These are phyloP conservation scores for Ophioninae sp. DNA, from an alignment of 2,888 invertebrate species.

Conservation along the genomic window DNA sequence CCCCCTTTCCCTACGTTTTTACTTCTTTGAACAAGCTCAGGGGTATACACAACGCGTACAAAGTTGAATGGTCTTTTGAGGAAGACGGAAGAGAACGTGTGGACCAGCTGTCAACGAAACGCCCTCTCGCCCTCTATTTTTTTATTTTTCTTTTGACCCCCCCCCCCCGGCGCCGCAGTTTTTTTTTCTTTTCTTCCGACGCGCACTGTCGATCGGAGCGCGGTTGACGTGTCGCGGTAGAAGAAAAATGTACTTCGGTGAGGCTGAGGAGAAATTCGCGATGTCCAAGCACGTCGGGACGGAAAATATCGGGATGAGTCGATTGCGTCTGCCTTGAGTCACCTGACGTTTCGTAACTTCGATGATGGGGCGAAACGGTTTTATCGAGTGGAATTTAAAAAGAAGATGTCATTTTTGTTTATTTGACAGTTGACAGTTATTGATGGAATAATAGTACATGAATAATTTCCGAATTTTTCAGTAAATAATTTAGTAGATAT, in stretches of 20 bases:
- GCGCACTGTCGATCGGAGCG: slow-evolving; percentile 3
- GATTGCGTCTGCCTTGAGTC: neutral
- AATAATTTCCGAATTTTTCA: no score
- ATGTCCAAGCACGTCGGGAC: neutral
- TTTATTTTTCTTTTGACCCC: slow-evolving; percentile 24
- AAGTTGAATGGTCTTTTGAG: slow-evolving; percentile 55
- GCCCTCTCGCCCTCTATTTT: slow-evolving; percentile 16
- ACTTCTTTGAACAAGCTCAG: slow-evolving; percentile 33
- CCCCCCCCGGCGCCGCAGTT: neutral
- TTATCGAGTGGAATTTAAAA: no score
- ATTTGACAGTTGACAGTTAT: no score
- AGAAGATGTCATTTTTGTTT: no score
- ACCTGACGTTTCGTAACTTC: neutral
- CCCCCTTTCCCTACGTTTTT: slow-evolving; percentile 36
- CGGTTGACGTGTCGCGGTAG: neutral
- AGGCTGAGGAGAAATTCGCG: neutral
- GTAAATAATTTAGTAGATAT: no score
- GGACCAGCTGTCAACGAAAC: slow-evolving; percentile 51
- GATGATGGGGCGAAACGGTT: no score
- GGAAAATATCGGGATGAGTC: neutral
- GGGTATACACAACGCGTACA: slow-evolving; percentile 49
- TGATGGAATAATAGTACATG: no score
- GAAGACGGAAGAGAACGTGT: slow-evolving; percentile 34
- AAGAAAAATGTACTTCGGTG: neutral
- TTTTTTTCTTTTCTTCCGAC: neutral